Conservation (phyloP, 2,113 vertebrate genomes). For the Nannobrachium achirus region DNA sequence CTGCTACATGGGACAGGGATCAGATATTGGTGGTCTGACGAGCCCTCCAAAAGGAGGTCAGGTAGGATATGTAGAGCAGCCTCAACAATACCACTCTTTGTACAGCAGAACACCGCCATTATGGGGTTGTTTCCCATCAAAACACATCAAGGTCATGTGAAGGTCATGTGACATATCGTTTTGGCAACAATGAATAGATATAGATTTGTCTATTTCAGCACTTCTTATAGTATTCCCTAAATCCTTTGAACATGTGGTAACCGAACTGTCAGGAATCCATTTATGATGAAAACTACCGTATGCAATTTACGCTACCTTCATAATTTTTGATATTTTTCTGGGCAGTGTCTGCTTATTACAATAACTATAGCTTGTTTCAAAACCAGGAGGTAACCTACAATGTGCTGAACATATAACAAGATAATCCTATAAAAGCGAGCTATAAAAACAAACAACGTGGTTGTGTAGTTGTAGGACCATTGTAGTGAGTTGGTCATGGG, state of each 20-base stretch:
- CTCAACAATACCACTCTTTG: slow-evolving; percentile 59
- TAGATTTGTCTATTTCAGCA: background rate
- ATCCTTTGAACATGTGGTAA: background rate
- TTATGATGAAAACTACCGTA: too few species aligned
- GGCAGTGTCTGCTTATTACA: background rate
- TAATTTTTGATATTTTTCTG: too few species aligned
- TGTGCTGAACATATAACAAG: too few species aligned
- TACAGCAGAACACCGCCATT: slow-evolving; percentile 37
- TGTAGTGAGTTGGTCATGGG: too few species aligned
- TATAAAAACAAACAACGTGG: too few species aligned
- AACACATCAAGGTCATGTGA: slow-evolving; percentile 54
- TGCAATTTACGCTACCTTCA: too few species aligned
- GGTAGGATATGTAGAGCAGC: slow-evolving; percentile 28
- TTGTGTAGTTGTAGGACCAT: too few species aligned
- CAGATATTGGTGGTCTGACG: slow-evolving; percentile 40
- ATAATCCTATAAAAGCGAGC: too few species aligned
- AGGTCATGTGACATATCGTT: too few species aligned
- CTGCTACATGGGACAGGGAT: slow-evolving; percentile 27
- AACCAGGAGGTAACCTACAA: too few species aligned
- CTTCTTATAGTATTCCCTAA: background rate
- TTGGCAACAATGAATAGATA: slow-evolving; percentile 25
- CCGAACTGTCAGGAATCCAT: too few species aligned
- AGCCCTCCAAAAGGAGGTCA: slow-evolving; percentile 36
- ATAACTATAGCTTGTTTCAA: too few species aligned
- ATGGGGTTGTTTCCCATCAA: slow-evolving; percentile 64